Conservation (phyloP, 2,888 invertebrate species). For the Erebia ligea region DNA sequence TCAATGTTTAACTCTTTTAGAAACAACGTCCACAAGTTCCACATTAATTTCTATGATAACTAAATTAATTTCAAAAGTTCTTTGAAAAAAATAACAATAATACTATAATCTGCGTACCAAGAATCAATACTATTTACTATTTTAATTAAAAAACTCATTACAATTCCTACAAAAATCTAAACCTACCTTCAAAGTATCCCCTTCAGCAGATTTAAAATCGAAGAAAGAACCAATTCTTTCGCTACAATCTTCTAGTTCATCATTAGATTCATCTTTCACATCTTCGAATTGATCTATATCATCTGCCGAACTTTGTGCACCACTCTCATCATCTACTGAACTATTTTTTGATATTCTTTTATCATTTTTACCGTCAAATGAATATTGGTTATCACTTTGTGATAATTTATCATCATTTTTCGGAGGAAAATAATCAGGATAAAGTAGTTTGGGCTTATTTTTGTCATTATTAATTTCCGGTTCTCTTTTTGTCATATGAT, state of each 20-base stretch:
- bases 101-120: no score
- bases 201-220: slow-evolving; percentile 60
- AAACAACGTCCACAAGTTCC: no score
- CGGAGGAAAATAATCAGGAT: not conserved
- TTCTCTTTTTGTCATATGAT: not conserved
- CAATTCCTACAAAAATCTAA: not conserved
- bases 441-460: not conserved
- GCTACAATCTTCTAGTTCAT: slow-evolving; percentile 49
- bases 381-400: not conserved
- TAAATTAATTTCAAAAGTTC: not conserved
- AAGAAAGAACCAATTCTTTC: slow-evolving; percentile 63
- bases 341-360: slow-evolving; percentile 2
- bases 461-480: not conserved
- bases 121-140: no score
- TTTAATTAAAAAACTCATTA: not conserved
- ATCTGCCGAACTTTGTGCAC: slow-evolving; percentile 35
- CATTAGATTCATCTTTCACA: slow-evolving; percentile 69
- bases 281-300: slow-evolving; percentile 66
- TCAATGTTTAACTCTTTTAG: no score
- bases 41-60: not conserved
- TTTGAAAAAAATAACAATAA: not conserved
- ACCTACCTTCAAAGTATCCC: slow-evolving; percentile 67
- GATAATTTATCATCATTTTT: not conserved
- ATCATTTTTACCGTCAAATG: not conserved
- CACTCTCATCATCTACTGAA: slow-evolving; percentile 46